Evolutionary conservation across 2,113 vertebrate genomes (phyloP), one percentile per base, ranked within the genome.

Genomic region (Pan troglodytes): DNA sequence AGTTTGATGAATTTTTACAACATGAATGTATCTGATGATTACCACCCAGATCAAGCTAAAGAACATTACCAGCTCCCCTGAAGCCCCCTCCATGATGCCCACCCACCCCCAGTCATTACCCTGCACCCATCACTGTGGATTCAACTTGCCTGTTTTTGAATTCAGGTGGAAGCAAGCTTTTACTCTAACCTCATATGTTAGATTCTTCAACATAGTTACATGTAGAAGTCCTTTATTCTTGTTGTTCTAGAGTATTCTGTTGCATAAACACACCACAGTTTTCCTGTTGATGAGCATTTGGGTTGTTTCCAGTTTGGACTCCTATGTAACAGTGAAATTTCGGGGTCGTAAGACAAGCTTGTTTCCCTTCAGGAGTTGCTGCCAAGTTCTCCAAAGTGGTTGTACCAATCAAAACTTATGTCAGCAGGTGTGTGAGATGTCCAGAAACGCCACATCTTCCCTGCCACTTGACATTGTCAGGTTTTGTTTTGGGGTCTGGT

Each of bases 321-420:
- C 40, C 38, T 38, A 5, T 50, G 35, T 14, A 17, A 40, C 35
- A 16, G 30, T 8, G 17, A 61, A 20, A 11, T 0, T 9, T 30
- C 2, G 0, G n/a, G 52, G 61, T 43, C 43, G 0, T 6, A 1
- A 14, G 9, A 3, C 73, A 6, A 0, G 5, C 50, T 13, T 11
- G 32, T 11, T 27, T 55, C 3, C 23, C 59, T n/a, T 45, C n/a
- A 1, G 55, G 11, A 7, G 9, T 14, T n/a, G 17, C 8, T 6
- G 6, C 38, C 43, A 17, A 20, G 22, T 11, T 88, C 43, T 38
- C 83, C 55, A 10, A 5, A 32, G 89, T 6, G 23, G 43, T 13
- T 8, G 5, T 22, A 38, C 40, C 22, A 27, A 18, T 27, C 11
- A 43, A 59, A 52, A 23, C 43, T 27, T 18, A 1, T 1, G 0